phyloP scores from a whole-genome alignment of 2,113 vertebrate species.

The Rhombomys opimus region DNA sequence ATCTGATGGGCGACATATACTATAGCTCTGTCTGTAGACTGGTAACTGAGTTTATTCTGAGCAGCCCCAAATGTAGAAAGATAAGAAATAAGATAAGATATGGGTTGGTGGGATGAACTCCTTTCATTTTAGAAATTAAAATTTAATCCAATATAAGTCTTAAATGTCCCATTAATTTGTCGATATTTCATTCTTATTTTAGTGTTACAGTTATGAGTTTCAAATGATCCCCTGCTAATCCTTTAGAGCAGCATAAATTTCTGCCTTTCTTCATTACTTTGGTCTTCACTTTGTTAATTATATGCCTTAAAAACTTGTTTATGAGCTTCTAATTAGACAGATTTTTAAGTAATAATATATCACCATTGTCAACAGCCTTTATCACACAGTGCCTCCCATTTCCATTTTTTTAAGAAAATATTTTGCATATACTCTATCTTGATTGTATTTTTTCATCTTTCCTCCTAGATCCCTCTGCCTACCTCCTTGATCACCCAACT shows the following conservation, averaged over 20 bases:
- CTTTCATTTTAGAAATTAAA: background rate
- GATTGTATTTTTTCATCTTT: background rate
- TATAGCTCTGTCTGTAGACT: background rate
- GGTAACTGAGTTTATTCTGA: background rate
- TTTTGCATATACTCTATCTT: background rate
- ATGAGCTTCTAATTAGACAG: background rate
- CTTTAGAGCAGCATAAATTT: background rate
- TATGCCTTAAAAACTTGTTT: background rate
- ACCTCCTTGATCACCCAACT: background rate
- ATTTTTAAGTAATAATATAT: background rate
- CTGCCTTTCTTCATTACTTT: background rate
- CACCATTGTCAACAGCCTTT: background rate
- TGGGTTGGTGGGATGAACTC: fast-evolving
- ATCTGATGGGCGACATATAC: background rate
- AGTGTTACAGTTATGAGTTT: background rate
- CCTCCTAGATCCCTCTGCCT: background rate
- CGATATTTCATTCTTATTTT: background rate
- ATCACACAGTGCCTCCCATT: background rate
- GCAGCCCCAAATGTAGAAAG: background rate
- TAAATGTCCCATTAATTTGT: background rate
- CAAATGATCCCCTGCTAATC: background rate
- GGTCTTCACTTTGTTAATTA: background rate
- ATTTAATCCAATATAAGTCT: background rate
- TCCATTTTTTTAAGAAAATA: background rate
- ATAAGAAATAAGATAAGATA: background rate